phyloP scores from a whole-genome alignment of 2,113 vertebrate species.

The Pseudorasbora parva region DNA sequence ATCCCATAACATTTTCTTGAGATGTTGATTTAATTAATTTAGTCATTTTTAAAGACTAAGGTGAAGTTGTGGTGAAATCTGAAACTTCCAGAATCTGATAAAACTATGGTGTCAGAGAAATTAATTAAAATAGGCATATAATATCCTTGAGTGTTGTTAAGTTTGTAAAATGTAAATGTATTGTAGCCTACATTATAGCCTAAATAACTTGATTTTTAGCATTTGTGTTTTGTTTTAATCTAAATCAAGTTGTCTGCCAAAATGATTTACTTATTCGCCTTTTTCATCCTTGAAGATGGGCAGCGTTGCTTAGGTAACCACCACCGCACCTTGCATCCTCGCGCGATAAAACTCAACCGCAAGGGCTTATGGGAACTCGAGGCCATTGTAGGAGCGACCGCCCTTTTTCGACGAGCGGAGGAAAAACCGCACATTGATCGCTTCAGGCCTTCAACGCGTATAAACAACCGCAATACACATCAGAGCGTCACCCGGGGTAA shows the following conservation, averaged over 20 bases:
- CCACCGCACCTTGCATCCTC: neutral
- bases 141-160: too few relatives aligned
- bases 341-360: conserved; percentile 46
- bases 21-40: too few relatives aligned
- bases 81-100: too few relatives aligned
- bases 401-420: conserved; percentile 74
- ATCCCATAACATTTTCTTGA: too few relatives aligned
- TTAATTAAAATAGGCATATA: too few relatives aligned
- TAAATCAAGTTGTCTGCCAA: neutral
- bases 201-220: neutral
- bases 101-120: too few relatives aligned
- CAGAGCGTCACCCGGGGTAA: conserved; percentile 63
- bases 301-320: neutral
- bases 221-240: neutral
- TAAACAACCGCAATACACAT: conserved; percentile 61
- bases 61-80: too few relatives aligned
- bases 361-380: conserved; percentile 76
- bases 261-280: neutral
- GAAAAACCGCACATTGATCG: conserved; percentile 65
- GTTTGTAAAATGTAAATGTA: neutral
- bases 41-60: too few relatives aligned
- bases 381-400: conserved; percentile 72
- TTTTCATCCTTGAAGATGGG: neutral
- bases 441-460: conserved; percentile 59
- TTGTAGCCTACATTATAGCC: neutral